These are phyloP conservation scores for Herminia tarsipennalis DNA, from an alignment of 2,888 invertebrate species.

Conservation along the genomic window DNA sequence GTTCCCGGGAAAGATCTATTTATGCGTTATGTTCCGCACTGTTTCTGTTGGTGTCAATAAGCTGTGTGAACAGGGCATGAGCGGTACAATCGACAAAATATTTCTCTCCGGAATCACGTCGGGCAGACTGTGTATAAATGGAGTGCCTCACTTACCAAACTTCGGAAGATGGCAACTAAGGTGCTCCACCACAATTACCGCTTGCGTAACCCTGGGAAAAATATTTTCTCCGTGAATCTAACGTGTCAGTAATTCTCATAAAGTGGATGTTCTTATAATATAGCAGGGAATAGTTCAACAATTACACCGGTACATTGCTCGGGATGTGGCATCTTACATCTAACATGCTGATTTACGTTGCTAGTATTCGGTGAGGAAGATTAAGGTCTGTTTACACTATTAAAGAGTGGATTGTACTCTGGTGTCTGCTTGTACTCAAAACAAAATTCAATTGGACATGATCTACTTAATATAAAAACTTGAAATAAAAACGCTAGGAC, in stretches of 20 bases:
- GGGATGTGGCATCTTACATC: conserved; percentile 71
- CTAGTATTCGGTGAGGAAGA: conserved; percentile 65
- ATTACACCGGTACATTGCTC: conserved; percentile 68
- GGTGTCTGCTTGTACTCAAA: conserved; percentile 59
- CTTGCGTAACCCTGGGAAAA: conserved; percentile 86
- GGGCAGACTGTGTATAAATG: conserved; percentile 84
- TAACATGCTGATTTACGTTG: conserved; percentile 74
- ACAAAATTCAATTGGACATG: conserved; percentile 56
- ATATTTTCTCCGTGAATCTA: conserved; percentile 86
- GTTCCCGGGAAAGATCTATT: conserved; percentile 85
- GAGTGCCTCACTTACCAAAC: conserved; percentile 86
- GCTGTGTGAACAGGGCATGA: conserved; percentile 74
- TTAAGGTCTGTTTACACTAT: conserved; percentile 57
- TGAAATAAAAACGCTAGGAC: conserved; percentile 69
- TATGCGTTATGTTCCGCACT: conserved; percentile 83
- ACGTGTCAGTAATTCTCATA: conserved; percentile 82
- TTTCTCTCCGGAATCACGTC: conserved; percentile 86
- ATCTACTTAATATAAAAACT: conserved; percentile 65
- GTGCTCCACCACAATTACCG: conserved; percentile 86
- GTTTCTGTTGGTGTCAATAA: conserved; percentile 73
- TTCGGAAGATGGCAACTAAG: conserved; percentile 85
- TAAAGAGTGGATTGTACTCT: conserved; percentile 54
- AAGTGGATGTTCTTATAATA: conserved; percentile 77
- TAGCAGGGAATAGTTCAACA: conserved; percentile 58
- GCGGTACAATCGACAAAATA: conserved; percentile 85